Conservation (phyloP, 2,113 vertebrate species). For the Protomyctophum bolini region DNA sequence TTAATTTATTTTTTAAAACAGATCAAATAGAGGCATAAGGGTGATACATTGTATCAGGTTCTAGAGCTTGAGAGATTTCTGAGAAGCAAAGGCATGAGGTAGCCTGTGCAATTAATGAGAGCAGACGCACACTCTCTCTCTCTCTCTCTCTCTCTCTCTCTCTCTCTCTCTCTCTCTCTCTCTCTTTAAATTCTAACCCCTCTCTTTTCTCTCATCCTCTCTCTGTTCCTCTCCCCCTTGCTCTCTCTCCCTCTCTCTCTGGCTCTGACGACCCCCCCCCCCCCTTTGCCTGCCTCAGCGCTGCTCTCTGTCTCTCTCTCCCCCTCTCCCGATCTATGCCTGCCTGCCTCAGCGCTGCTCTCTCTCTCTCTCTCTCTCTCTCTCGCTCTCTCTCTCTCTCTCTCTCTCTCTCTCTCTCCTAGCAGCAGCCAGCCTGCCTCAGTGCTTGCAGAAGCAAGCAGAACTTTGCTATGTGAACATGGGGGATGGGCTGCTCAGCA, state of each 20-base stretch:
- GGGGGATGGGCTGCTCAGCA: constrained; percentile 79
- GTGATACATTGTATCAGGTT: no score
- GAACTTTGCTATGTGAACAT: constrained; percentile 81
- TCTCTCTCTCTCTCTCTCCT: constrained; percentile 30
- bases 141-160: constrained; percentile 47
- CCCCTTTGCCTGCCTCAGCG: no score
- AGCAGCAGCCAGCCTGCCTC: constrained; percentile 47
- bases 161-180: constrained; percentile 23
- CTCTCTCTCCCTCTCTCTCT: constrained; percentile 50
- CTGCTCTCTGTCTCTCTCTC: constrained; percentile 27
- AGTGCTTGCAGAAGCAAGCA: constrained; percentile 79
- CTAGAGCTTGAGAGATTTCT: constrained; percentile 29
- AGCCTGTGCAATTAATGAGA: constrained; percentile 60
- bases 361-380: no score
- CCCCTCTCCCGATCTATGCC: background rate
- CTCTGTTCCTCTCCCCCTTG: constrained; percentile 63
- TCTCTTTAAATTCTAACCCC: constrained; percentile 9
- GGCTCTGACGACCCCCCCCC: no score
- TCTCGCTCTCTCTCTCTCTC: no score
- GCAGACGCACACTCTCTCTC: constrained; percentile 44
- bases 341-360: constrained; percentile 17
- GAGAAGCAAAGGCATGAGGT: constrained; percentile 55
- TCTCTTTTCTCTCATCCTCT: constrained; percentile 12
- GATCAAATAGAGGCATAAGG: no score
- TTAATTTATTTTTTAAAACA: no score